Conservation (phyloP, 2,888 invertebrate species). For the Chrysomela aeneicollis region DNA sequence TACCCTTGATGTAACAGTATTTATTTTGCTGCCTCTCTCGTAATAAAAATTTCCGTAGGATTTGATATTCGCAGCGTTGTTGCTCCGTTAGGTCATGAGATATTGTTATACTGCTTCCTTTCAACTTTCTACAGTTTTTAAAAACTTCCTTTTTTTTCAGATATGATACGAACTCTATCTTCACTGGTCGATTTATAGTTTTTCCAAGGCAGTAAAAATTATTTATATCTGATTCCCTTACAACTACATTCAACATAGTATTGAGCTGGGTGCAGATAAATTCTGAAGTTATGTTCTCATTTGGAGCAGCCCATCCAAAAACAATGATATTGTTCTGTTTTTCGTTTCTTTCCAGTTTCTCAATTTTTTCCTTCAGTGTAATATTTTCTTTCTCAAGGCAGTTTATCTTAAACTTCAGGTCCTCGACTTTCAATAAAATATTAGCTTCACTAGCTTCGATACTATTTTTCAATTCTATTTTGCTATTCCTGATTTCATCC, state of each 20-base stretch:
- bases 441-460: conserved; percentile 13
- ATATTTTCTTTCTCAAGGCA: conserved; percentile 15
- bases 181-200: conserved; percentile 6
- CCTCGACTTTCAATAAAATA: conserved; percentile 17
- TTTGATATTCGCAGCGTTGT: too few relatives aligned
- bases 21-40: too few relatives aligned
- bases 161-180: conserved; percentile 12
- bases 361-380: conserved; percentile 13
- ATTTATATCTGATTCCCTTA: conserved; percentile 10
- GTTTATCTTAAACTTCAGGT: conserved; percentile 13
- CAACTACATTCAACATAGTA: neutral
- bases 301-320: conserved; percentile 10
- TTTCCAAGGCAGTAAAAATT: conserved; percentile 16
- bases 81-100: too few relatives aligned
- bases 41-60: too few relatives aligned
- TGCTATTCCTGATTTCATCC: conserved; percentile 8
- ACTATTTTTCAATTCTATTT: conserved; percentile 8
- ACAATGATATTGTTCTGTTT: conserved; percentile 19
- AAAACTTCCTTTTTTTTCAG: conserved; percentile 6
- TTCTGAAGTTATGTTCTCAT: neutral
- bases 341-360: conserved; percentile 6
- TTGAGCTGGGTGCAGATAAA: conserved; percentile 12
- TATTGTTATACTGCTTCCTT: too few relatives aligned
- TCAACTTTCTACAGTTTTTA: conserved; percentile 3
- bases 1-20: too few relatives aligned